These are phyloP conservation scores for Bolborhynchus lineola DNA, from an alignment of 2,113 vertebrate genomes.

Conservation along the genomic window DNA sequence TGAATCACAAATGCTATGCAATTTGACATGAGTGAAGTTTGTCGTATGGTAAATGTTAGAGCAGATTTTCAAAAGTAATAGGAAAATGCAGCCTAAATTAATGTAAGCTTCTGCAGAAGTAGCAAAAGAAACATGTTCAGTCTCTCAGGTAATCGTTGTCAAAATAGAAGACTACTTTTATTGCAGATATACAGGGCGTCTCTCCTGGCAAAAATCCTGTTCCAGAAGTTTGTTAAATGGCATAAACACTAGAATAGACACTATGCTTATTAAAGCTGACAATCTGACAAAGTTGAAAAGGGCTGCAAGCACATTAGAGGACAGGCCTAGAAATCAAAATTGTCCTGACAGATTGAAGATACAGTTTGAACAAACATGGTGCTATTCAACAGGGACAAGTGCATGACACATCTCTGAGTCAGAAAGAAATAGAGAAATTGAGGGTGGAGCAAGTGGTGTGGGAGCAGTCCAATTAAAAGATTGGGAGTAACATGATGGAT, in stretches of 20 bases:
- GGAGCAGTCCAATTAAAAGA: neutral
- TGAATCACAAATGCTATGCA: neutral
- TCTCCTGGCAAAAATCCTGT: neutral
- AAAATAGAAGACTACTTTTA: neutral
- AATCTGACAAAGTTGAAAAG: slow-evolving; percentile 18
- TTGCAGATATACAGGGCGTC: neutral
- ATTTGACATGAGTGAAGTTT: neutral
- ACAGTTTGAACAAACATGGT: neutral
- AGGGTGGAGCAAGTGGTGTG: neutral
- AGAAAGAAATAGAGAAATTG: neutral
- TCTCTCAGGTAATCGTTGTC: neutral
- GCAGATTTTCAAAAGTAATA: neutral
- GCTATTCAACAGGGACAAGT: neutral
- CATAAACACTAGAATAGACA: neutral
- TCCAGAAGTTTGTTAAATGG: neutral
- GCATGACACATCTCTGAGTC: neutral
- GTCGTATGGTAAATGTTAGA: neutral
- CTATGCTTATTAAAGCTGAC: slow-evolving; percentile 3
- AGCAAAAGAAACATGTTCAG: neutral
- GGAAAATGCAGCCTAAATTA: neutral
- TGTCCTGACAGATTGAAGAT: neutral
- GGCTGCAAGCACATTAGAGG: neutral
- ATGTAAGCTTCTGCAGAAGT: neutral
- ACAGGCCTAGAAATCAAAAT: neutral
- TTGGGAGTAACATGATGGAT: neutral